phyloP scores from a whole-genome alignment of 2,797 vertebrate genomes.

The Platalea minor region DNA sequence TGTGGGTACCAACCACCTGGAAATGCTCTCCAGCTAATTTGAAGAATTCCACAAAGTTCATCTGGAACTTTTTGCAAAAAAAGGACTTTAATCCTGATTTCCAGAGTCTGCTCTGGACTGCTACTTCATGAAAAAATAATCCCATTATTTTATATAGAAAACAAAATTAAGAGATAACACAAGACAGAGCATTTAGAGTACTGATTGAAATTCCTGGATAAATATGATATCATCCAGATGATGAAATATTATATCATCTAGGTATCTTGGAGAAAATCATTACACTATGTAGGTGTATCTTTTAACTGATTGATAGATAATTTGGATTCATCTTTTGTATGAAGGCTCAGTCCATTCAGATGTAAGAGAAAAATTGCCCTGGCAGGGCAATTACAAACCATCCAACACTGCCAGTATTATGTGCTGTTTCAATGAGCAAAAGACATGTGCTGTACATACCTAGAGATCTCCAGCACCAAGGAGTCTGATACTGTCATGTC shows the following conservation, averaged over 20 bases:
- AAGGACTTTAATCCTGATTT: background rate
- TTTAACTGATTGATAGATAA: background rate
- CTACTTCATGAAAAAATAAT: background rate
- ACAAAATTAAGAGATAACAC: background rate
- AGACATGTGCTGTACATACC: background rate
- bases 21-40: background rate
- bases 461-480: background rate
- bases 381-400: background rate
- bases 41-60: background rate
- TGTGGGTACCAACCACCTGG: background rate
- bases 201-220: background rate
- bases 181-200: background rate
- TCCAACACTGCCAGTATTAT: background rate
- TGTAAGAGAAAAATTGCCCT: background rate
- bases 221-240: background rate
- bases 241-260: background rate
- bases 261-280: background rate
- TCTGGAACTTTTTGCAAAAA: background rate
- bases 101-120: background rate
- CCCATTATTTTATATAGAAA: background rate
- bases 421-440: background rate
- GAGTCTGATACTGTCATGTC: background rate
- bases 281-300: background rate
- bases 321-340: background rate
- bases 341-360: background rate